These are phyloP conservation scores for Hippoglossus stenolepis DNA, from an alignment of 2,113 vertebrate species.

Conservation along the genomic window DNA sequence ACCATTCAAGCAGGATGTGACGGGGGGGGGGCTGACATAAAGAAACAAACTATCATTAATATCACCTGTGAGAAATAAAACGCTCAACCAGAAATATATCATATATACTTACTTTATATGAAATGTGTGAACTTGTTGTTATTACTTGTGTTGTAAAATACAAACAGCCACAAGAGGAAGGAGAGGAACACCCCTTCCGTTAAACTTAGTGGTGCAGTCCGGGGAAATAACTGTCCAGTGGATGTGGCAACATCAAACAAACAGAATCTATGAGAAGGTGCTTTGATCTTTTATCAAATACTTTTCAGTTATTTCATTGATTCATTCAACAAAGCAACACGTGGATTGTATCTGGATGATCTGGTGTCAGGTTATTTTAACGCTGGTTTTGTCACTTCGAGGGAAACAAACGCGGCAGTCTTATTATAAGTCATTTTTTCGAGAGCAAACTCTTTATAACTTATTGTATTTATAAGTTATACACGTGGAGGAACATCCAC, in stretches of 20 bases:
- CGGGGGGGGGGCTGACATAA: not conserved
- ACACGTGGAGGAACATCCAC: not conserved
- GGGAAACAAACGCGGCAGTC: too few species aligned
- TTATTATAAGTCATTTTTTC: too few species aligned
- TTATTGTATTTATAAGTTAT: too few species aligned
- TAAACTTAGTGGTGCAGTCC: constrained; percentile 80
- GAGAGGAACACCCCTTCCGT: constrained; percentile 36
- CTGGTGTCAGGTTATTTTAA: too few species aligned
- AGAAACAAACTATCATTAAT: not conserved
- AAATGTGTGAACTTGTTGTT: too few species aligned
- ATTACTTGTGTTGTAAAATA: not conserved
- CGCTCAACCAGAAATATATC: too few species aligned
- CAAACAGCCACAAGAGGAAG: not conserved
- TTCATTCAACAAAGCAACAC: too few species aligned
- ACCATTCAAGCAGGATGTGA: not conserved
- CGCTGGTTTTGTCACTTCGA: too few species aligned
- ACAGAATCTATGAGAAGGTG: not conserved
- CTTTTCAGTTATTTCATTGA: not conserved
- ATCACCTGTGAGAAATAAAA: not conserved
- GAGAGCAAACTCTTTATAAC: too few species aligned
- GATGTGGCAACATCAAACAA: constrained; percentile 38
- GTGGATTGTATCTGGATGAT: too few species aligned
- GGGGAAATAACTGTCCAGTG: constrained; percentile 70
- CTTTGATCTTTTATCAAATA: not conserved
- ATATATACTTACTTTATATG: too few species aligned